phyloP scores from a whole-genome alignment of 2,113 vertebrate species.

The Indri indri region DNA sequence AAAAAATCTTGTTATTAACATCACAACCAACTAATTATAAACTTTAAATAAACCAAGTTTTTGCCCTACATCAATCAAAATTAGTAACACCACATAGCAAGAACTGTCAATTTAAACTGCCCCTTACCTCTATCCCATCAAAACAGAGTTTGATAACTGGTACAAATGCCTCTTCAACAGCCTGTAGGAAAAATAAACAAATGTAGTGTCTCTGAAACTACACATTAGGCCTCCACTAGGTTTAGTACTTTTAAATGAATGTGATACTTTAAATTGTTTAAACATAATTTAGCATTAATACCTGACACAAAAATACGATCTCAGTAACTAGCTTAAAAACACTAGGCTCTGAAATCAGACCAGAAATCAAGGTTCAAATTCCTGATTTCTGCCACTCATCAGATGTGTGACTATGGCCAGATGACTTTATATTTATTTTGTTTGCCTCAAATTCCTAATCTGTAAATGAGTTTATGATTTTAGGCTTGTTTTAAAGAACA shows the following conservation, averaged over 20 bases:
- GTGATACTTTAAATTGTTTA: not conserved
- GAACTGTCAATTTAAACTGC: not conserved
- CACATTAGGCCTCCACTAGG: not conserved
- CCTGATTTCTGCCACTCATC: not conserved
- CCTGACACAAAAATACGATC: not conserved
- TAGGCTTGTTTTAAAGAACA: slow-evolving; percentile 10
- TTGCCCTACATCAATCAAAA: not conserved
- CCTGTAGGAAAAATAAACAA: slow-evolving; percentile 80
- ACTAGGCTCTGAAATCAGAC: not conserved
- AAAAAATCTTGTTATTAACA: too few relatives aligned
- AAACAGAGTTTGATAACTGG: slow-evolving; percentile 94
- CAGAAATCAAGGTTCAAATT: not conserved
- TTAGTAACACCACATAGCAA: not conserved
- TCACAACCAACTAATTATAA: slow-evolving; percentile 1
- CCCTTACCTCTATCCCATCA: slow-evolving; percentile 93
- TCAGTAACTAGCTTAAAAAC: not conserved
- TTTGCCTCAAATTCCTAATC: not conserved
- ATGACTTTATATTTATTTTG: not conserved
- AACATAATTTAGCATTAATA: not conserved
- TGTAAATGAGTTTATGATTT: slow-evolving; percentile 27
- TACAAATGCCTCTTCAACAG: slow-evolving; percentile 93
- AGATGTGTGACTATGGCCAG: not conserved
- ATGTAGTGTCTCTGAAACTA: slow-evolving; percentile 22
- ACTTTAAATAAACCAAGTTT: not conserved
- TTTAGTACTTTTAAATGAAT: not conserved